Percentiles rank a stretch among this genome's conserved stretches.
phyloP scores from a whole-genome alignment of 2,888 invertebrate genomes.

The Cotesia congregata region DNA sequence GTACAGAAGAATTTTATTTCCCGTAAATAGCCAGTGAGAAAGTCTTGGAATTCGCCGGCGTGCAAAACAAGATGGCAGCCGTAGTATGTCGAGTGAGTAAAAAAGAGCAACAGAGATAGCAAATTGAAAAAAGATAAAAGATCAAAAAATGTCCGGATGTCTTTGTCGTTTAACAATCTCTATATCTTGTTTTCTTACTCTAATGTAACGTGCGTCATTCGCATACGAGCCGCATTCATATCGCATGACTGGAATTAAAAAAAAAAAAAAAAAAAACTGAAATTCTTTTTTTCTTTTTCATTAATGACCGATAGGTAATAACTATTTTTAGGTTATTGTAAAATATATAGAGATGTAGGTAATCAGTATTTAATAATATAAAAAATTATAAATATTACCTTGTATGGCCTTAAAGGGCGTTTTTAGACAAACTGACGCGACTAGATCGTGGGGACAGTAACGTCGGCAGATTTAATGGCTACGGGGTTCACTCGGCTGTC shows the following conservation, averaged over 20 bases:
- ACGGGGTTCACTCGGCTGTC: slow-evolving; percentile 62
- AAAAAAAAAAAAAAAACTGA: slow-evolving; percentile 21
- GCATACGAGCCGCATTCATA: slow-evolving; percentile 42
- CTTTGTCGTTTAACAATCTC: slow-evolving; percentile 47
- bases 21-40: slow-evolving; percentile 31
- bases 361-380: neutral
- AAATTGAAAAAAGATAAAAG: slow-evolving; percentile 29
- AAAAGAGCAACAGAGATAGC: slow-evolving; percentile 23
- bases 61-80: slow-evolving; percentile 33
- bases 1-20: slow-evolving; percentile 18
- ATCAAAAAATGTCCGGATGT: slow-evolving; percentile 42
- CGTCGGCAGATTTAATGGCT: slow-evolving; percentile 53
- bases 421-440: neutral
- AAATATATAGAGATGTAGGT: neutral
- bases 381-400: neutral
- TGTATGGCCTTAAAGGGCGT: neutral
- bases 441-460: slow-evolving; percentile 11
- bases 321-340: slow-evolving; percentile 4
- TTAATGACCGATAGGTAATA: neutral
- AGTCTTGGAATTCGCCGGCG: slow-evolving; percentile 38
- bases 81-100: slow-evolving; percentile 8
- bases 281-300: slow-evolving; percentile 18
- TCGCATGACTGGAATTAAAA: slow-evolving; percentile 40
- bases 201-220: slow-evolving; percentile 61
- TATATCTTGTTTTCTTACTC: slow-evolving; percentile 40